Base-by-base conservation (phyloP, 92 coral and sea anemone species). In the Bergia puertoricense region DNA sequence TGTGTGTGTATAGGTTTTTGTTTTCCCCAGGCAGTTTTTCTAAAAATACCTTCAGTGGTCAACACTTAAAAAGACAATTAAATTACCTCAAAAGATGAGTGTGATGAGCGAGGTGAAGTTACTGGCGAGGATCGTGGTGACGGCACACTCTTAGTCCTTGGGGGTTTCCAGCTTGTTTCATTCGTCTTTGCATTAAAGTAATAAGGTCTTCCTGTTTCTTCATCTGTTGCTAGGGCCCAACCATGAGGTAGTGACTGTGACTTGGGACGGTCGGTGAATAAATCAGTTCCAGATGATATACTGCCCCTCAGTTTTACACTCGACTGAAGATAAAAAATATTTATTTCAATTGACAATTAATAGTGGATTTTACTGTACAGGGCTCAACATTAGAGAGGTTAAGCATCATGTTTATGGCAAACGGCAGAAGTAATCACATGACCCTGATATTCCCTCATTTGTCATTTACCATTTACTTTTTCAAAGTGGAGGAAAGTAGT, bases 131-230 rank as follows among this genome's bases (percentile, higher is more conserved):
- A 51, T 22, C 76, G 62, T 43, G 82, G 85, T 65, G 85, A 57
- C 23, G 84, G 77, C 8, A 79, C 80, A 54, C 94, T 88, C 15
- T 92, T 83, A 50, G 88, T 83, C 72, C 98, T 92, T 73, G 99
- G 99, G 39, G 99, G 99, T 86, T 95, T 95, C 99, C 98, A 96
- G 48, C 94, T 93, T 67, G 92, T 96, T 82, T 95, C 98, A 36
- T 86, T 90, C 2, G 99, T 93, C 56, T 89, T 89, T 9, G 93
- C 79, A 85, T 96, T 96, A 77, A 85, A 89, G 81, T 96, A 96
- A 91, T 91, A 93, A 39, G 96, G 91, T 16, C 99, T 81, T 20
- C 98, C 98, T 48, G 92, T 85, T 48, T 91, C 90, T 68, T 91
- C 92, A 72, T 96, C 99, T 56, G 77, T 90, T 36, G 89, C 86